Base-by-base conservation (phyloP, 2,888 invertebrate species). In the Aromia moschata region DNA sequence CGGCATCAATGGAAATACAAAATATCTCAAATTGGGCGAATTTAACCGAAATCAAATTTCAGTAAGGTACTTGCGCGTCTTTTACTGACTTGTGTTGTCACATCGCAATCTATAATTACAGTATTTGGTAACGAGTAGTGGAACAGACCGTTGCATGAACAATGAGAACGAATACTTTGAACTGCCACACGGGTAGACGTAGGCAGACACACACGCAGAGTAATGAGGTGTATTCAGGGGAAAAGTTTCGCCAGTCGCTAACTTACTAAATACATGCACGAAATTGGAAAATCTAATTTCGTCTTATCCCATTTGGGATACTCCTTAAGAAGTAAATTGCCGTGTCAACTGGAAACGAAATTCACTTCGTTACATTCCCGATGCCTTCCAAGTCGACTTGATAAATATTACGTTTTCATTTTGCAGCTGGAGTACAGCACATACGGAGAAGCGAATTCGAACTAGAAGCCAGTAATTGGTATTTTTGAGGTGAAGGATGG, bases 311-410 rank as follows among this genome's bases (percentile, higher is more conserved):
- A 25, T 33, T 46, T 56, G 15, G 37, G 52, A 46, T 55, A 31
- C 56, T 52, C 51, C 58, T 49, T 40, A 44, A 51, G 55, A 55
- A 61, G 49, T 58, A 61, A 61, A 61, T 55, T 61, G 55, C 57
- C 61, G 61, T 55, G 51, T 55, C 55, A 58, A 61, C 46, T 61
- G 37, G 58, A 45, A 58, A 55, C 55, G 61, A 55, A 55, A 59
- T 59, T 59, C 55, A 41, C 49, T 58, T 58, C 51, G 57, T 57
- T 61, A 55, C 58, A 55, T 55, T 61, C 51, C 61, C 58, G 51
- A 57, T 61, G 41, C 58, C 47, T 45, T 47, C 16, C 17, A 31
- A 43, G 45, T 45, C 31, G 31, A 18, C 20, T 43, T 43, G 43
- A 45, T 45, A 45, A 45, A 45, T 45, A 45, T 45, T 45, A 45